phyloP scores from a whole-genome alignment of 2,888 invertebrate species.

The Phorcus lineatus region DNA sequence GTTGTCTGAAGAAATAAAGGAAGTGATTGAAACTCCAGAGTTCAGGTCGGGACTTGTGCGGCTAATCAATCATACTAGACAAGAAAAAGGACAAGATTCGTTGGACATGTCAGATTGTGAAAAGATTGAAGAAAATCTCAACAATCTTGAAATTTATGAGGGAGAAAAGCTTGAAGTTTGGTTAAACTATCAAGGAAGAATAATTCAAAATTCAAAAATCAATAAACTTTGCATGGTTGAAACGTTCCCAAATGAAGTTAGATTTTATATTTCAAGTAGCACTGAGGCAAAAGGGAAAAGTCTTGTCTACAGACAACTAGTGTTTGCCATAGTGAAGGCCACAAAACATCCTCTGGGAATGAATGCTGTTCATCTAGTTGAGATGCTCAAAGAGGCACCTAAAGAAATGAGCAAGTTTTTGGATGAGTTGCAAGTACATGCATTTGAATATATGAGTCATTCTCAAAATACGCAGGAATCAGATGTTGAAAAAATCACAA shows the following conservation, averaged over 20 bases:
- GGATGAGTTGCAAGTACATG: conserved; percentile 23
- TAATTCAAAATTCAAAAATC: not conserved
- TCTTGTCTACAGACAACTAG: not conserved
- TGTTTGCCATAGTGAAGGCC: not conserved
- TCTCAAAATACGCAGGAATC: too few species aligned
- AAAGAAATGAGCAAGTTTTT: conserved; percentile 19
- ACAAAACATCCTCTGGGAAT: not conserved
- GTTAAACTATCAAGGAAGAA: not conserved
- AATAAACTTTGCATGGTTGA: not conserved
- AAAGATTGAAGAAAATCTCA: not conserved
- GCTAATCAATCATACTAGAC: not conserved
- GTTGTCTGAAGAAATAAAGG: not conserved
- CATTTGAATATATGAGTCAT: not conserved
- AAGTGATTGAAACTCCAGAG: not conserved
- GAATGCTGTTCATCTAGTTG: not conserved
- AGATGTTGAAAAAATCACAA: too few species aligned
- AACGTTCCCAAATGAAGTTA: not conserved
- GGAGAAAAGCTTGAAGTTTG: not conserved
- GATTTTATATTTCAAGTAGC: not conserved
- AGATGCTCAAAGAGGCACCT: not conserved
- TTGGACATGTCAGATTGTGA: too few species aligned
- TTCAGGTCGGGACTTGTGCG: conserved; percentile 2
- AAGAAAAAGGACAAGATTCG: too few species aligned
- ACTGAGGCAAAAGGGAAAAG: not conserved
- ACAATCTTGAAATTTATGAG: not conserved